Base-by-base conservation (phyloP, 2,113 vertebrate genomes). In the Tyrannus savana region DNA sequence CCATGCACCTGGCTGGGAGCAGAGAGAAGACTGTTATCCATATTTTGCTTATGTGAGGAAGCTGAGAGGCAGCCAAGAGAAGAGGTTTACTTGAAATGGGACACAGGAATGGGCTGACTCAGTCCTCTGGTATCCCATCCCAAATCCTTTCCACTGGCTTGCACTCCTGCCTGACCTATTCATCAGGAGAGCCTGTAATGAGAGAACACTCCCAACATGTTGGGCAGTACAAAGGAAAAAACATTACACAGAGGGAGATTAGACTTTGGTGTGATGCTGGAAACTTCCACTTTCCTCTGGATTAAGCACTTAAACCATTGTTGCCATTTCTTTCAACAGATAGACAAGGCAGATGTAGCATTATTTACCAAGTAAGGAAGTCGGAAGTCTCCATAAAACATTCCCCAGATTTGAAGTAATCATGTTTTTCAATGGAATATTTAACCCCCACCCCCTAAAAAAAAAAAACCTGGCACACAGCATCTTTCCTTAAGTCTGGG, bases 321-420 rank as follows among this genome's bases (percentile, higher is more conserved):
- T 84, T 86, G 49, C 47, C 28, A 17, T 80, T 90, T 91, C 75
- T 96, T 71, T 66, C 76, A 88, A 56, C 42, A 86, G 91, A 75
- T 60, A 96, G 93, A 86, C 56, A 68, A 78, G 72, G 56, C 60
- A 87, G 60, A 90, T 30, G 53, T 25, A 90, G 60, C 60, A 47
- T 80, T 85, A 96, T 86, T 93, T 91, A 88, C 94, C 89, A 95
- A 93, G 80, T 95, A 95, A 94, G 91, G 87, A 92, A 89, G 56
- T 76, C 11, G 18, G 84, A 94, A 94, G 23, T 66, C 73, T 92
- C 56, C 33, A 50, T 78, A 74, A 96, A 94, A 91, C 63, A 35
- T 93, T 85, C 82, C 87, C 74, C 12, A 8, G 74, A 74, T 91
- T 95, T 84, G 84, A 95, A 95, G 78, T 80, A 96, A 88, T 85